Base-by-base conservation (phyloP, 1,140 invertebrate genomes). In the Aphis gossypii region DNA sequence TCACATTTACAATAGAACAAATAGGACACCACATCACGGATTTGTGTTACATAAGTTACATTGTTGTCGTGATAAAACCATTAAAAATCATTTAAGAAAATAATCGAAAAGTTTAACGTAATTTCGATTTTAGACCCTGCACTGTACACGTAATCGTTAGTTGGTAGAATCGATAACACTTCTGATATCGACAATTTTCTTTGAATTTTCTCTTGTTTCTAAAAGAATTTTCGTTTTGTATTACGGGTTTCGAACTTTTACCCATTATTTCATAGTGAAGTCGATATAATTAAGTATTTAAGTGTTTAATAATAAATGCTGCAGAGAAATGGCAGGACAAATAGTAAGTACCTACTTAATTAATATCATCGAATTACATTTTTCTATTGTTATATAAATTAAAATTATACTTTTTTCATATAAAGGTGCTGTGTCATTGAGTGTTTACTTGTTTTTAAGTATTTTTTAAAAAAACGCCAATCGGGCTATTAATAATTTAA, bases 71-170 rank as follows among this genome's bases (percentile, higher is more conserved):
- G n/a, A 76, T 76, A 44, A 84, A 88, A 35, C 6, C 1, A 48
- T 48, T 88, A 48, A 88, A 51, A 84, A 84, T 25, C 23, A 44
- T 30, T 84, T 44, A 44, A 4, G 9, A 35, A 25, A 82, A 48
- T 35, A 92, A 83, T 82, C 51, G 30, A 35, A 48, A 48, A 46
- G 48, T 51, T 4, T 51, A 82, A 83, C 56, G 25, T 91, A 56
- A 48, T 44, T 68, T 90, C 20, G 54, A 90, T 68, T 68, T 41
- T n/a, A 90, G 56, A 68, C 89, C 35, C 89, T 68, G 82, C 92
- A 93, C 92, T 93, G 92, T 86, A 93, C 68, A 93, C 82, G 92
- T 93, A 93, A 93, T 86, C 48, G 82, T 93, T 93, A 56, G 92
- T 93, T 93, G 92, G 92, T 86, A 93, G 82, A 56, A 93, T 93